These are phyloP conservation scores for Synodontis membranacea DNA, from an alignment of 2,113 vertebrate species.

Conservation along the genomic window DNA sequence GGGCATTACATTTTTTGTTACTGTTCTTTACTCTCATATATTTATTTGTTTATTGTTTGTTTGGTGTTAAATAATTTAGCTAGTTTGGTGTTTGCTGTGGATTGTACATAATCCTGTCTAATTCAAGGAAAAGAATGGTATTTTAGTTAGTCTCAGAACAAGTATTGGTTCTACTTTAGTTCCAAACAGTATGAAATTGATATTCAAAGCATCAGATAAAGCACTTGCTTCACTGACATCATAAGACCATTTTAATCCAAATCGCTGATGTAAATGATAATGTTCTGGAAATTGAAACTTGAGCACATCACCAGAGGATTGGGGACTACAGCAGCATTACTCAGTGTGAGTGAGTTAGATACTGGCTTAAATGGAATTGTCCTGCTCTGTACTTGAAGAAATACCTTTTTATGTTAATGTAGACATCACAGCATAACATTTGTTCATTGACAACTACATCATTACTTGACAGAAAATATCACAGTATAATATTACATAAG, in stretches of 20 bases:
- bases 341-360: slow-evolving; percentile 68
- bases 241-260: slow-evolving; percentile 64
- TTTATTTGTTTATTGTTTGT: too few species aligned
- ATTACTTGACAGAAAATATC: slow-evolving; percentile 57
- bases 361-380: slow-evolving; percentile 67
- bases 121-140: too few species aligned
- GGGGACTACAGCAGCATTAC: slow-evolving; percentile 66
- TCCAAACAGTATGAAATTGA: slow-evolving; percentile 70
- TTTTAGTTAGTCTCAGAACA: too few species aligned
- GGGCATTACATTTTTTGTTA: too few species aligned
- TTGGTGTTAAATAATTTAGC: too few species aligned
- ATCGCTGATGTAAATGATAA: slow-evolving; percentile 75
- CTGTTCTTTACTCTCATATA: too few species aligned
- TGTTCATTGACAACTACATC: slow-evolving; percentile 63
- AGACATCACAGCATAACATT: slow-evolving; percentile 62
- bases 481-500: slow-evolving; percentile 61
- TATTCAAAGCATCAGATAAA: slow-evolving; percentile 68
- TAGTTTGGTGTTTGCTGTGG: too few species aligned
- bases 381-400: slow-evolving; percentile 68
- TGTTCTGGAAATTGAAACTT: slow-evolving; percentile 84
- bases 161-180: too few species aligned
- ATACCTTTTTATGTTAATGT: slow-evolving; percentile 62
- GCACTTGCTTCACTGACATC: slow-evolving; percentile 41
- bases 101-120: too few species aligned
- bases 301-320: slow-evolving; percentile 72